Evolutionary conservation across 2,888 invertebrate species (phyloP).

Genomic region (Clitarchus hookeri): DNA sequence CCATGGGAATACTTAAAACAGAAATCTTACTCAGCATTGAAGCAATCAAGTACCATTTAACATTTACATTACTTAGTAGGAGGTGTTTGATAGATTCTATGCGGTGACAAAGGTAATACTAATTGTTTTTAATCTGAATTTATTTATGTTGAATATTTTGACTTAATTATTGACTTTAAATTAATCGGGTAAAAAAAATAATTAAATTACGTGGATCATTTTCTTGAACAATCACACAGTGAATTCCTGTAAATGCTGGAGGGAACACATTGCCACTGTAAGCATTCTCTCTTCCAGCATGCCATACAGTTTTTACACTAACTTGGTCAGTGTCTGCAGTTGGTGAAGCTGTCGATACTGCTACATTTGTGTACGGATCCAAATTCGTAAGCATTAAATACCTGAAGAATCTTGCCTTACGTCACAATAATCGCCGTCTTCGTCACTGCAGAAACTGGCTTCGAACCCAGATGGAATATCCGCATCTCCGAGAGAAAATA

Average conservation of each 20-base stretch:
- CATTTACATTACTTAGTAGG: too few relatives aligned
- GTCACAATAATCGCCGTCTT: background rate
- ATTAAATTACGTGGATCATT: background rate
- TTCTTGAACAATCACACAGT: background rate
- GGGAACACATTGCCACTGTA: background rate
- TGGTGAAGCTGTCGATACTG: background rate
- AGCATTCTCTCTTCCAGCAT: background rate
- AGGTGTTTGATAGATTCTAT: too few relatives aligned
- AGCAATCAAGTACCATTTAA: too few relatives aligned
- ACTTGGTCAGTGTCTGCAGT: background rate
- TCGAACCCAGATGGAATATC: background rate
- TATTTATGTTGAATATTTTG: too few relatives aligned
- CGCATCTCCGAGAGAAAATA: background rate
- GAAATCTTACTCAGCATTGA: too few relatives aligned
- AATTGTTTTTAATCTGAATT: too few relatives aligned
- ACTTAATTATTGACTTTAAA: too few relatives aligned
- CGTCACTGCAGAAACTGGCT: background rate
- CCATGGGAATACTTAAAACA: too few relatives aligned
- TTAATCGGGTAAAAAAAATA: background rate
- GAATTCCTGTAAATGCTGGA: background rate
- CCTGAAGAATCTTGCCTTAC: background rate
- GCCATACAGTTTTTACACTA: background rate
- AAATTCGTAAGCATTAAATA: too few relatives aligned
- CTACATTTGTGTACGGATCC: background rate
- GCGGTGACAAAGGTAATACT: too few relatives aligned